Percentiles rank a stretch among this genome's conserved stretches.
Conservation (phyloP, 2,113 vertebrate species). For the Eupsittula cactorum region DNA sequence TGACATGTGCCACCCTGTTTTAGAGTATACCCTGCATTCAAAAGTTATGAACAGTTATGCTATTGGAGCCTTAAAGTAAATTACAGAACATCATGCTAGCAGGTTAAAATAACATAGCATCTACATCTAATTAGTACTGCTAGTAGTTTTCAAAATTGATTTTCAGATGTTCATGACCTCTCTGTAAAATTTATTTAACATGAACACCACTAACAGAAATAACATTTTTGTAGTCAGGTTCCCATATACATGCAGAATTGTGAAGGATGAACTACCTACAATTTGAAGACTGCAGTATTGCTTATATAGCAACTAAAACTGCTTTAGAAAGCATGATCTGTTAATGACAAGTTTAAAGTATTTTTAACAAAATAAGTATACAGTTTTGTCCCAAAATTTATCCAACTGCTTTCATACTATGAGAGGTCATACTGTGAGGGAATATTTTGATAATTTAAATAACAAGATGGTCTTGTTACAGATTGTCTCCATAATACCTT, state of each 20-base stretch:
- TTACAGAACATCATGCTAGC: not conserved
- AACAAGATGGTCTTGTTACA: not conserved
- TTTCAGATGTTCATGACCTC: not conserved
- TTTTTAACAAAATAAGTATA: not conserved
- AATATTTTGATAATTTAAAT: not conserved
- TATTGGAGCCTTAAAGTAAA: not conserved
- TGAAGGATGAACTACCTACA: not conserved
- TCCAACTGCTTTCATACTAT: not conserved
- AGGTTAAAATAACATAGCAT: not conserved
- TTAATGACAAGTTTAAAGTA: not conserved
- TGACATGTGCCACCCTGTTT: not conserved
- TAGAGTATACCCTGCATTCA: not conserved
- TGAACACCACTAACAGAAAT: not conserved
- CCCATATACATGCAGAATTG: not conserved
- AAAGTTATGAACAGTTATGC: not conserved
- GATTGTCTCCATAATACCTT: not conserved
- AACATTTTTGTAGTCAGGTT: not conserved
- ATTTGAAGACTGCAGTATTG: not conserved
- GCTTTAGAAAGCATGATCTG: not conserved
- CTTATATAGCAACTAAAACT: not conserved
- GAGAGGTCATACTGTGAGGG: not conserved
- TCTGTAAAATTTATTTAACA: not conserved
- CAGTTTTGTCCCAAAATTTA: not conserved
- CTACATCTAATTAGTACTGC: not conserved
- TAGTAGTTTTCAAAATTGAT: not conserved